Evolutionary conservation across 2,888 invertebrate species (phyloP), one percentile per base, ranked within the genome.

Genomic region (Leptopterna dolabrata): DNA sequence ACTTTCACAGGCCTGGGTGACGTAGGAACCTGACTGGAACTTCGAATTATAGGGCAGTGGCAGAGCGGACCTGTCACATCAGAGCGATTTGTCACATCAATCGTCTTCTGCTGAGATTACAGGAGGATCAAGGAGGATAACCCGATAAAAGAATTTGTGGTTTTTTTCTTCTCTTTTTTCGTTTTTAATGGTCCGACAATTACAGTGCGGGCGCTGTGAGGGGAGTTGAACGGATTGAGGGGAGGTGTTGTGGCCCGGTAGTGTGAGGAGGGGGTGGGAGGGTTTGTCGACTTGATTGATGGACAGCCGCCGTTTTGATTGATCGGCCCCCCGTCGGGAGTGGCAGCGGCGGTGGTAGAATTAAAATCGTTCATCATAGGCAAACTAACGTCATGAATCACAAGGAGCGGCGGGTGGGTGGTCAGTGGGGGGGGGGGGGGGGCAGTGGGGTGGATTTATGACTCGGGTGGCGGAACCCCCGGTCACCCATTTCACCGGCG

Each of bases 311-410:
- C 36, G 81, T 11, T 47, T 30, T 87, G 87, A 87, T 87, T 87
- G 87, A 87, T 87, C 87, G 87, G 82, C 45, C 41, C 73, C 24
- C 36, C 63, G 47, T 30, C 29, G 73, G 51, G 55, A 71, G 73
- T 47, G 81, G 76, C 73, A 71, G 73, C 30, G 81, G 76, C 73
- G 82, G 87, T 78, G 76, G 86, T n/a, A 78, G 87, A 87, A 87
- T 87, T 87, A 87, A 87, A 87, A 87, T 87, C 87, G 82, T 87
- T 87, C 87, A 87, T 87, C 87, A 87, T 82, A 87, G 87, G 87
- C 82, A 87, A 87, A 87, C 87, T 87, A 87, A 87, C 87, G 87
- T 87, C 87, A 87, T 87, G 87, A 87, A 87, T 87, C 87, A 87
- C 71, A 71, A 82, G 82, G 76, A 73, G 24, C 41, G 73, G 47